Conservation (phyloP, 2,888 invertebrate genomes). For the Ornithoptera alexandrae region DNA sequence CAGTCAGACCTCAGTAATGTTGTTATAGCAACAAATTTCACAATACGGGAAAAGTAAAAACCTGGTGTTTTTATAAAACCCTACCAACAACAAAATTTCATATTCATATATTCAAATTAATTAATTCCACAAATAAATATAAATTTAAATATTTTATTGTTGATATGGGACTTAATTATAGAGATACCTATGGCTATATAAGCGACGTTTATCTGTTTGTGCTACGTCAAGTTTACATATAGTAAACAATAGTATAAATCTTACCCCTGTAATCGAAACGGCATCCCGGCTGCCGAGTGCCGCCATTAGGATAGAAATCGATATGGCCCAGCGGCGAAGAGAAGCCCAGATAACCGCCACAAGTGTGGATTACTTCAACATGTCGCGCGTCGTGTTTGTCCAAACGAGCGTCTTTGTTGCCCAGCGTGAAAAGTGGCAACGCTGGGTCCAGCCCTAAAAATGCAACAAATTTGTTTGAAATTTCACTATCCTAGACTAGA, state of each 20-base stretch:
- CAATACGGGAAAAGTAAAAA: too few relatives aligned
- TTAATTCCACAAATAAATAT: not conserved
- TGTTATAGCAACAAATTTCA: too few relatives aligned
- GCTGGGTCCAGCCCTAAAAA: conserved; percentile 80
- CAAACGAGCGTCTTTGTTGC: conserved; percentile 75
- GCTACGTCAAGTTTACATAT: conserved; percentile 1
- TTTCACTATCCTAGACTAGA: not conserved
- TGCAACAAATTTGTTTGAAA: not conserved
- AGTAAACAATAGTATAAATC: conserved; percentile 21
- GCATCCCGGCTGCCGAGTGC: conserved; percentile 80
- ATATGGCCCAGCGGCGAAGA: conserved; percentile 79
- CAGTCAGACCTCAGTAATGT: too few relatives aligned
- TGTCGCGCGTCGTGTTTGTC: conserved; percentile 80
- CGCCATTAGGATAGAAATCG: conserved; percentile 83
- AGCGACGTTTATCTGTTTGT: not conserved
- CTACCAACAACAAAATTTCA: not conserved
- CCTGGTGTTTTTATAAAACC: too few relatives aligned
- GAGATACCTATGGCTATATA: not conserved
- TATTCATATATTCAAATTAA: too few relatives aligned
- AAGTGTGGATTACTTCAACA: conserved; percentile 82
- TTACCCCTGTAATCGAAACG: conserved; percentile 75
- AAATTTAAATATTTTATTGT: not conserved
- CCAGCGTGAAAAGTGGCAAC: conserved; percentile 75
- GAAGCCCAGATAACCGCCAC: conserved; percentile 81
- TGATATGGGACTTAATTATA: not conserved